A percentile compares a stretch with the other conserved stretches of the same genome.
These are phyloP conservation scores for Anoplolepis gracilipes DNA, from an alignment of 1,140 invertebrate genomes.

Conservation along the genomic window DNA sequence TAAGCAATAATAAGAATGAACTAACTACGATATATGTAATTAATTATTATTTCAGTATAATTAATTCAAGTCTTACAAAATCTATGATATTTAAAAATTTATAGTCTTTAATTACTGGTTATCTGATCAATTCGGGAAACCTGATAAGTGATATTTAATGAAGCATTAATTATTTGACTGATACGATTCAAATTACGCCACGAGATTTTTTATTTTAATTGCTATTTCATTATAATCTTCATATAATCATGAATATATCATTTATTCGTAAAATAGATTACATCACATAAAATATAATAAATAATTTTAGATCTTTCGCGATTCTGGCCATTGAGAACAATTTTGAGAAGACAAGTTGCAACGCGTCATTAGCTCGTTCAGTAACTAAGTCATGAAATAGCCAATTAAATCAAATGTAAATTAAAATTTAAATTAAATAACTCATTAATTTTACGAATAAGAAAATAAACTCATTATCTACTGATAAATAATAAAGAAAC, in stretches of 20 bases:
- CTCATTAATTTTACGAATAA: too few relatives aligned
- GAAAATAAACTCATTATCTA: too few relatives aligned
- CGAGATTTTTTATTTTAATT: background rate
- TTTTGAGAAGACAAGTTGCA: too few relatives aligned
- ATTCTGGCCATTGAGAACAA: too few relatives aligned
- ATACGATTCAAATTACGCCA: background rate
- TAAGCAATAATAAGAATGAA: background rate
- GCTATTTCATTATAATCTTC: background rate
- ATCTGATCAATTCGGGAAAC: background rate
- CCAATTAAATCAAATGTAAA: too few relatives aligned
- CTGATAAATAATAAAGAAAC: too few relatives aligned
- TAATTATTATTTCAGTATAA: background rate
- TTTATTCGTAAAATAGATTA: background rate
- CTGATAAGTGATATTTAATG: background rate
- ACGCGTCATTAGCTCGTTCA: too few relatives aligned
- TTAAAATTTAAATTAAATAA: too few relatives aligned
- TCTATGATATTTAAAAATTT: background rate
- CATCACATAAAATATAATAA: background rate
- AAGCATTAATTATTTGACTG: background rate
- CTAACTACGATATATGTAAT: background rate
- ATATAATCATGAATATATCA: background rate
- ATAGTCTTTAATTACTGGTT: conserved; percentile 5
- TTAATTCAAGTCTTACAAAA: background rate
- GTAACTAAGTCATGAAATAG: too few relatives aligned
- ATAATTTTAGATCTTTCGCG: background rate